Conservation (phyloP, 2,888 invertebrate genomes). For the Drosophila multiciliata region DNA sequence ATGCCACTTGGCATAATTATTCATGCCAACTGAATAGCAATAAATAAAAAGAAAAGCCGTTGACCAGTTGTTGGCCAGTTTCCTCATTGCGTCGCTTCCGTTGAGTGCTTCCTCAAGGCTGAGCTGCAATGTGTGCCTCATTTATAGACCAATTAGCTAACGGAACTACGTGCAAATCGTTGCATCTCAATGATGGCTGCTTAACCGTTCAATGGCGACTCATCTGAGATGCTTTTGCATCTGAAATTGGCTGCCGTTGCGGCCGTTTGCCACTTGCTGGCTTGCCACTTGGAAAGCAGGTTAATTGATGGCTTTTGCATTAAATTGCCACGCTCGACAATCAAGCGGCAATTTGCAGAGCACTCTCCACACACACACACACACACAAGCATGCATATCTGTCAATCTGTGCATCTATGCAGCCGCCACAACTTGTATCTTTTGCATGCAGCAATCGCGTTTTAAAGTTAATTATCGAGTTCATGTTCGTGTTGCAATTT, state of each 20-base stretch:
- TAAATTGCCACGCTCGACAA: slow-evolving; percentile 75
- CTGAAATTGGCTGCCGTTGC: slow-evolving; percentile 24
- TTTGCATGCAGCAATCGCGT: slow-evolving; percentile 58
- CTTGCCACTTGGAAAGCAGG: slow-evolving; percentile 66
- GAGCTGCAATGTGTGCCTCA: slow-evolving; percentile 1
- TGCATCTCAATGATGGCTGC: slow-evolving; percentile 62
- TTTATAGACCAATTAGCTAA: slow-evolving; percentile 73
- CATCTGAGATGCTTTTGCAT: slow-evolving; percentile 67
- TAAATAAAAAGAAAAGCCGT: background rate
- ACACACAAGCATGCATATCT: slow-evolving; percentile 39
- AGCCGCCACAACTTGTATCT: slow-evolving; percentile 56
- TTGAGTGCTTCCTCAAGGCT: slow-evolving; percentile 27
- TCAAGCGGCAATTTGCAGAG: slow-evolving; percentile 51
- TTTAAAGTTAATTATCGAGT: slow-evolving; percentile 76
- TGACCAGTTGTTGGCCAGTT: slow-evolving; percentile 19
- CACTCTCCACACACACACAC: slow-evolving; percentile 4
- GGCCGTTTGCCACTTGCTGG: slow-evolving; percentile 3
- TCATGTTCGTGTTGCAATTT: slow-evolving; percentile 79
- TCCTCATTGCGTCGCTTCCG: slow-evolving; percentile 45
- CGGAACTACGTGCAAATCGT: slow-evolving; percentile 81
- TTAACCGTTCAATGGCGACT: slow-evolving; percentile 61
- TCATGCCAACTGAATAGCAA: slow-evolving; percentile 27
- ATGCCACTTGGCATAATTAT: slow-evolving; percentile 67
- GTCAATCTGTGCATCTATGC: slow-evolving; percentile 40
- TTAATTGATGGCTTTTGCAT: slow-evolving; percentile 81